Percentiles rank a stretch among this genome's conserved stretches.
These are phyloP conservation scores for Drosophila bunnanda DNA, from an alignment of 2,888 invertebrate genomes.

Conservation along the genomic window DNA sequence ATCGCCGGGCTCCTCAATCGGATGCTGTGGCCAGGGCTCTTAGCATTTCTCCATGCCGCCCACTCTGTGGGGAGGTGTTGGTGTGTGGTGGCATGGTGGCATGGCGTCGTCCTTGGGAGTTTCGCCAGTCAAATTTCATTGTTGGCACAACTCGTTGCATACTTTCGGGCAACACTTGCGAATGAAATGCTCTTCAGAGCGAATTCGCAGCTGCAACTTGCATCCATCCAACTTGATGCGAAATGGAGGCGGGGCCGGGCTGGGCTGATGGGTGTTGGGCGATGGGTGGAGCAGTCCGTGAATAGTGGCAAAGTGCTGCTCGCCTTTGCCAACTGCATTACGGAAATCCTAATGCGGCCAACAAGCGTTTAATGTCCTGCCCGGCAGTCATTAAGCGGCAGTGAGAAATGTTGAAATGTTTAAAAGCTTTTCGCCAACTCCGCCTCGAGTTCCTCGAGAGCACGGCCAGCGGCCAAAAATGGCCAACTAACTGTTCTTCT, in stretches of 20 bases:
- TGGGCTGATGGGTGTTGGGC: too few relatives aligned
- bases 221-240: constrained; percentile 34
- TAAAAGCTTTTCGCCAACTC: constrained; percentile 59
- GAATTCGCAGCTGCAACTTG: constrained; percentile 39
- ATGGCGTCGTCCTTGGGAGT: constrained; percentile 28
- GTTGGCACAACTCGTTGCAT: constrained; percentile 50
- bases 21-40: constrained; percentile 40
- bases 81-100: neutral
- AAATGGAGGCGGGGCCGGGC: neutral
- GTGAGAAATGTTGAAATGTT: constrained; percentile 43
- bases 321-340: constrained; percentile 68
- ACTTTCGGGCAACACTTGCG: constrained; percentile 50
- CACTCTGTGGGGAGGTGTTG: constrained; percentile 2
- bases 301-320: constrained; percentile 26
- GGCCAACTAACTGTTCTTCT: constrained; percentile 57
- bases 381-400: constrained; percentile 71
- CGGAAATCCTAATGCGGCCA: constrained; percentile 72
- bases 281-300: neutral
- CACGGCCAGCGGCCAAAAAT: constrained; percentile 31
- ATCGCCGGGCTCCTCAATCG: constrained; percentile 41
- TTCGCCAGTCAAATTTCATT: constrained; percentile 48
- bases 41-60: constrained; percentile 26
- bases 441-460: constrained; percentile 7
- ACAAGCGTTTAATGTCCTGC: constrained; percentile 73
- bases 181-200: constrained; percentile 43